A percentile compares a stretch with the other conserved stretches of the same genome.
Evolutionary conservation across 2,797 vertebrate genomes (phyloP).

Genomic region (Scolopax rusticola): DNA sequence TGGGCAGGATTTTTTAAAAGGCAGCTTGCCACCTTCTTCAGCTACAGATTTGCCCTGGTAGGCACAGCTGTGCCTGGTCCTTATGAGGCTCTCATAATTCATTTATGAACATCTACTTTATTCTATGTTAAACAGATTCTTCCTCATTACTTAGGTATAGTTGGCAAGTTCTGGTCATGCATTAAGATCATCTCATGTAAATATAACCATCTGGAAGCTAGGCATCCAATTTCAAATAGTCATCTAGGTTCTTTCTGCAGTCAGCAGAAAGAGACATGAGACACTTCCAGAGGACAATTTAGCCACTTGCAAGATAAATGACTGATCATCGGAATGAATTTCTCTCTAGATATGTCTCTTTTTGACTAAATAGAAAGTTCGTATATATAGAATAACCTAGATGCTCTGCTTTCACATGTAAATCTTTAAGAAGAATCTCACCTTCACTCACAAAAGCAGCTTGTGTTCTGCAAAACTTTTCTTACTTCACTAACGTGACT

Average conservation of each 20-base stretch:
- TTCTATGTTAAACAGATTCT: conserved; percentile 32
- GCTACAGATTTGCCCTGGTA: background rate
- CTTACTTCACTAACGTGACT: fast-evolving
- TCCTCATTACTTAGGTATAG: conserved; percentile 25
- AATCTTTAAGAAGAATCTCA: background rate
- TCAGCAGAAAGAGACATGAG: background rate
- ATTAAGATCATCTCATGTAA: conserved; percentile 29
- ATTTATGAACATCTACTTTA: conserved; percentile 38
- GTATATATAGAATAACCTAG: background rate
- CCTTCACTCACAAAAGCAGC: background rate
- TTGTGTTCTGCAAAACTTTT: background rate
- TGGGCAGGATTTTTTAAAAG: background rate
- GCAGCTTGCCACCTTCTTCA: background rate
- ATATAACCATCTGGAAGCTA: conserved; percentile 11
- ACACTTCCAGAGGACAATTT: background rate
- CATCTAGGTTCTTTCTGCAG: background rate
- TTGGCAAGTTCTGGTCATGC: background rate
- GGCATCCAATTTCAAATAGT: background rate
- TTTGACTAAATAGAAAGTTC: background rate
- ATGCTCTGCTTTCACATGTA: fast-evolving
- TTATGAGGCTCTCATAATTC: conserved; percentile 4
- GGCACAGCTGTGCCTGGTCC: background rate
- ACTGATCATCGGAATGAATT: background rate
- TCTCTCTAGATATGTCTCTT: background rate
- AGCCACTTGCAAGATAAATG: background rate